Evolutionary conservation across 2,888 invertebrate species (phyloP), one percentile per base, ranked within the genome.

Genomic region (Thecophora atra): DNA sequence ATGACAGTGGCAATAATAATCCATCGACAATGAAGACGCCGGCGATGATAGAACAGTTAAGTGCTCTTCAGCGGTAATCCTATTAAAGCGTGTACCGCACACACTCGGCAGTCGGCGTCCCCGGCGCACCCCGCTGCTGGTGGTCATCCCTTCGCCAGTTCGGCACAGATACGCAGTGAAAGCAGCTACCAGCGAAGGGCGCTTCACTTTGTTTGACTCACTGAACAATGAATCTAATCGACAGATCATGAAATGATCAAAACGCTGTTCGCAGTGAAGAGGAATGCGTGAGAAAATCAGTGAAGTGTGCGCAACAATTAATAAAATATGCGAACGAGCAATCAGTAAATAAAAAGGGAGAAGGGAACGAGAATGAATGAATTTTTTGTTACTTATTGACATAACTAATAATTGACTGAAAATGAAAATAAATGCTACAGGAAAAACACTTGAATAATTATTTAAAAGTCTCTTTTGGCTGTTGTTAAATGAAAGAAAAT

Each of bases 191-290:
- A 78, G 76, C 71, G 19, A 19, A 15, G 62, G 68, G 52, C 58
- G 54, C 72, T 70, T 63, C 67, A 44, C 21, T 76, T 77, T 77
- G 75, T 74, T 74, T 71, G 64, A 44, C 44, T 26, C n/a, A n/a
- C 56, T 17, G 63, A 78, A 84, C 82, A 84, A 85, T 84, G 83
- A 81, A 75, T 83, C 82, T 83, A 85, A 85, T 85, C 85, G 84
- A 81, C 80, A 79, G 83, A 85, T 85, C 83, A 83, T 83, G 82
- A 84, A 83, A 81, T 82, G 83, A 84, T 83, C 84, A 83, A 63
- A 70, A 70, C 28, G 62, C 37, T 19, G 44, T n/a, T 37, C 37
- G 19, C 13, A 54, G 21, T 44, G 5, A 69, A 28, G n/a, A 17
- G 24, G 24, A 56, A 71, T 70, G 75, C 77, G 77, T 78, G 75